phyloP scores from a whole-genome alignment of 2,888 invertebrate species.

The Erebia palarica region DNA sequence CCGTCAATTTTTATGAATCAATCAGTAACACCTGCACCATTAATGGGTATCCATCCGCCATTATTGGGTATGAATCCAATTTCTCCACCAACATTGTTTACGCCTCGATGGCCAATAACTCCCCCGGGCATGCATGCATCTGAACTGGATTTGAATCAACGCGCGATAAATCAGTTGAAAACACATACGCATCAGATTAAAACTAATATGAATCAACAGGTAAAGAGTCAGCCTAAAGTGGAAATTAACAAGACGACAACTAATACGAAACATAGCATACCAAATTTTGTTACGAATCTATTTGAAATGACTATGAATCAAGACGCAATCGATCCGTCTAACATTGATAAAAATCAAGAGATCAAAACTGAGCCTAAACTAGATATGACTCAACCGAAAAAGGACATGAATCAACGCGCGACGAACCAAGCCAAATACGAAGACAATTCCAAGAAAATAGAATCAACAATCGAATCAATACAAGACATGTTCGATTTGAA shows the following conservation, averaged over 20 bases:
- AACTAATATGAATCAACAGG: background rate
- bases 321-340: background rate
- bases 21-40: background rate
- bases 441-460: background rate
- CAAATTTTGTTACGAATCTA: background rate
- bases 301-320: background rate
- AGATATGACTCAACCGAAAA: background rate
- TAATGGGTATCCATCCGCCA: background rate
- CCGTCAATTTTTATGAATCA: background rate
- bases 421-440: background rate
- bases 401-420: background rate
- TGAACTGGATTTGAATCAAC: background rate
- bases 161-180: background rate
- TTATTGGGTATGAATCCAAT: background rate
- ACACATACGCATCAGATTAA: background rate
- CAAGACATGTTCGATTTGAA: constrained; percentile 1
- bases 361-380: too few species aligned
- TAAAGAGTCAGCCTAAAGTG: background rate
- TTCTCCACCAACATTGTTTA: background rate
- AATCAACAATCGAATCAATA: background rate
- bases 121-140: background rate
- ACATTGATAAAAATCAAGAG: background rate
- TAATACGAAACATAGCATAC: background rate
- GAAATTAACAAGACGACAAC: background rate
- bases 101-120: background rate